Conservation (phyloP, 2,888 invertebrate genomes). For the Pasiphila rectangulata region DNA sequence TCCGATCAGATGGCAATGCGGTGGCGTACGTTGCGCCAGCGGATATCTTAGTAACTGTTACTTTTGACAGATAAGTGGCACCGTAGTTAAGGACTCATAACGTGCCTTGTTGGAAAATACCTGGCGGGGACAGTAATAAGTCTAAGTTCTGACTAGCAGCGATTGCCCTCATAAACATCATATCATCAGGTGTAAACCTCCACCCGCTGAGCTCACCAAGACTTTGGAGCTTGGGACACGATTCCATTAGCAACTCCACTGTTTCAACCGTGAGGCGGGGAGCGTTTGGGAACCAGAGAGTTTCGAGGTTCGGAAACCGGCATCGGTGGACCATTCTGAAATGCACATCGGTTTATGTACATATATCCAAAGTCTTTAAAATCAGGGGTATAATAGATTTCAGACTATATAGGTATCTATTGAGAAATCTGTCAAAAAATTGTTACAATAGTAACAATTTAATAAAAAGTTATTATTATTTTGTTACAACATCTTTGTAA, state of each 20-base stretch:
- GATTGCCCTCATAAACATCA: constrained; percentile 83
- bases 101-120: constrained; percentile 73
- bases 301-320: constrained; percentile 83
- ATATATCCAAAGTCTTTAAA: too few relatives aligned
- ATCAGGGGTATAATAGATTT: too few relatives aligned
- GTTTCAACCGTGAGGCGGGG: constrained; percentile 82
- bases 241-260: constrained; percentile 84
- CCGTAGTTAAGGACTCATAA: constrained; percentile 22
- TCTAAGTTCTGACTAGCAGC: constrained; percentile 84
- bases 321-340: constrained; percentile 84
- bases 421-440: too few relatives aligned
- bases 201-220: constrained; percentile 85
- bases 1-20: neutral
- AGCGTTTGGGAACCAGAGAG: constrained; percentile 86
- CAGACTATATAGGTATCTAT: too few relatives aligned
- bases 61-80: neutral
- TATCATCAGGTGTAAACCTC: constrained; percentile 84
- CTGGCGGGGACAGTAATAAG: constrained; percentile 82
- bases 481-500: neutral
- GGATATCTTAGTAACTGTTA: constrained; percentile 1
- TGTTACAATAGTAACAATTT: too few relatives aligned
- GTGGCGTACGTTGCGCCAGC: neutral
- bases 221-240: constrained; percentile 83
- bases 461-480: too few relatives aligned
- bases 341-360: too few relatives aligned